Evolutionary conservation across 35 echinoderm and acorn worm species (phyloP), one percentile per base, ranked within the genome.

Genomic region (Diadema setosum): DNA sequence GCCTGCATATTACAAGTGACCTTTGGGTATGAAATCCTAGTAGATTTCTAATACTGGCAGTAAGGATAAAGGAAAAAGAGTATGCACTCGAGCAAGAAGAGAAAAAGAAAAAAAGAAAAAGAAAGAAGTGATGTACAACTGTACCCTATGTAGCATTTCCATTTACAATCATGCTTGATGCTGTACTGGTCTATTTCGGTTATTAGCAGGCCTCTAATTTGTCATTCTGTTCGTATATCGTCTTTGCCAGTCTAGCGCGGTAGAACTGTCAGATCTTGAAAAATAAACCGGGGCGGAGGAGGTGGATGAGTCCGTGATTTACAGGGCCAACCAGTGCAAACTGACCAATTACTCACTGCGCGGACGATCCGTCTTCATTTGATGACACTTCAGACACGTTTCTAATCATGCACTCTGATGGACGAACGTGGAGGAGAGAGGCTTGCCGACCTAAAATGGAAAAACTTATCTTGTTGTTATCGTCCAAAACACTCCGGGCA

Each of bases 291-390:
- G 63, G 63, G 63, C 37, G 27, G 63, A 7, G n/a, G n/a, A n/a
- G n/a, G n/a, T n/a, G n/a, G n/a, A n/a, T n/a, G n/a, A n/a, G n/a
- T n/a, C n/a, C n/a, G n/a, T 32, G 63, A 67, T 67, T 63, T 63
- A 67, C 11, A 34, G 27, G 3, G 37, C 37, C 27, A 16, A n/a
- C 2, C 21, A n/a, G 49, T 67, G 63, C 63, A 67, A 67, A 67
- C 63, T 67, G 63, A 67, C 63, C 63, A 67, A 67, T 67, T 67
- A 67, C 37, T 67, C 63, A 67, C 37, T 67, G 63, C 12, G 63
- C 25, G 23, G n/a, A 67, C 29, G 37, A 67, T 67, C 37, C 37
- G 63, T 67, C 63, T 67, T 67, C 63, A 67, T 67, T 67, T 67
- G 63, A 26, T 34, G 27, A 67, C 29, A 67, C 63, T 67, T 3